A percentile compares a stretch with the other conserved stretches of the same genome.
Evolutionary conservation across 2,113 vertebrate genomes (phyloP).

Genomic region (Aptenodytes patagonicus): DNA sequence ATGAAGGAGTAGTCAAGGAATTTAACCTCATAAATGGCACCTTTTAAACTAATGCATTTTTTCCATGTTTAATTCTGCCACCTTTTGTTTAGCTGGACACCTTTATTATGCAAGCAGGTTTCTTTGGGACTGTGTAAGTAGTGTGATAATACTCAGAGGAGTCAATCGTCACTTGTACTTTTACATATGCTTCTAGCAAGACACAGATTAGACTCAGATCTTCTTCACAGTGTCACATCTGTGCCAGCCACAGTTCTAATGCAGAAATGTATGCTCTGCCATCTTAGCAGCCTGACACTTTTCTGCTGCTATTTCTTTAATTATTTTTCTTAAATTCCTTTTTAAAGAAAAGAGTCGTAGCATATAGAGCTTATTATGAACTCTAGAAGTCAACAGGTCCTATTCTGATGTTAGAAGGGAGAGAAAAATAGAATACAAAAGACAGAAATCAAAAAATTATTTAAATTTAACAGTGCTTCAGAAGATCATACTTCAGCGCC

Average conservation of each 20-base stretch:
- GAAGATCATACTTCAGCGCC: background rate
- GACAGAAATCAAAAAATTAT: background rate
- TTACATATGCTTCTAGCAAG: background rate
- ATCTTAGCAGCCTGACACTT: background rate
- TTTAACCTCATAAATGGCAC: background rate
- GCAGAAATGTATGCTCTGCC: background rate
- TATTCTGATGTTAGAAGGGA: background rate
- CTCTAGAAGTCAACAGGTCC: background rate
- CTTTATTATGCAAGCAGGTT: background rate
- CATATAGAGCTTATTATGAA: background rate
- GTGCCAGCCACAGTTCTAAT: background rate
- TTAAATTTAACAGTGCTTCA: constrained; percentile 19
- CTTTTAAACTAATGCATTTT: background rate
- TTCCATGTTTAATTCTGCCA: background rate
- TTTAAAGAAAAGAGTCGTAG: background rate
- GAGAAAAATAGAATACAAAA: background rate
- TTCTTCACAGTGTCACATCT: background rate
- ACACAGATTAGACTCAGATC: background rate
- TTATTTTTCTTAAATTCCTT: background rate
- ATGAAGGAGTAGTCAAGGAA: background rate
- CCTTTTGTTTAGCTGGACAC: background rate
- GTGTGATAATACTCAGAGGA: background rate
- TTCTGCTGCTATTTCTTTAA: background rate
- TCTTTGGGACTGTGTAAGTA: background rate
- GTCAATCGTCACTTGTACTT: background rate